These are phyloP conservation scores for Cataglyphis albicans DNA, from an alignment of 2,888 invertebrate species.

Conservation along the genomic window DNA sequence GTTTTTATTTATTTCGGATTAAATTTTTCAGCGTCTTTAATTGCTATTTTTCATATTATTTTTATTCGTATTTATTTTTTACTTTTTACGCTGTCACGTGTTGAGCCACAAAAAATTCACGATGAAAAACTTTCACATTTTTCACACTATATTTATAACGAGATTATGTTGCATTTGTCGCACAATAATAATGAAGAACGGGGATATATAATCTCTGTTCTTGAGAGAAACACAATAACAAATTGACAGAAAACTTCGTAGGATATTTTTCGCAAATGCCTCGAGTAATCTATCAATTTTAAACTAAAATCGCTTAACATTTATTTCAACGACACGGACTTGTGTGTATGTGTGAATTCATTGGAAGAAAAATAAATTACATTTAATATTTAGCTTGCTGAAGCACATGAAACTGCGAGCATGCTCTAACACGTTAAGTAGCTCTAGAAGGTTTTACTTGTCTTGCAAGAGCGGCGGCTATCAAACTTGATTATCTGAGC, in stretches of 20 bases:
- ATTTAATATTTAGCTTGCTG: conserved; percentile 14
- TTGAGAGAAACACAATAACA: neutral
- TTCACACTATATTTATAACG: neutral
- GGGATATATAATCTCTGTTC: neutral
- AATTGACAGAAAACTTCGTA: conserved; percentile 31
- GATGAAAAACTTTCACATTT: neutral
- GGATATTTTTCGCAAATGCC: neutral
- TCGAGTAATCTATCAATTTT: conserved; percentile 2
- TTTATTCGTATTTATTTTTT: neutral
- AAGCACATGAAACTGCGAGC: conserved; percentile 31
- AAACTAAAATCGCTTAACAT: conserved; percentile 2
- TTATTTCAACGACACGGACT: conserved; percentile 12
- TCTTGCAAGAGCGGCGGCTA: neutral
- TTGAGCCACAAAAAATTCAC: neutral
- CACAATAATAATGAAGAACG: neutral
- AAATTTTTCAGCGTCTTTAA: neutral
- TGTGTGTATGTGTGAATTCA: neutral
- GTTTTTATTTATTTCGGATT: neutral
- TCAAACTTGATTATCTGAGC: neutral
- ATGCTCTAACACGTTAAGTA: conserved; percentile 34
- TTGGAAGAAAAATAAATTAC: neutral
- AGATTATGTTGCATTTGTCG: neutral
- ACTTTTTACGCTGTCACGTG: neutral
- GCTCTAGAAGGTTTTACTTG: neutral
- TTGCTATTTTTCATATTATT: neutral